phyloP scores from a whole-genome alignment of 92 coral and sea anemone species.

The Zoanthus solanderi region DNA sequence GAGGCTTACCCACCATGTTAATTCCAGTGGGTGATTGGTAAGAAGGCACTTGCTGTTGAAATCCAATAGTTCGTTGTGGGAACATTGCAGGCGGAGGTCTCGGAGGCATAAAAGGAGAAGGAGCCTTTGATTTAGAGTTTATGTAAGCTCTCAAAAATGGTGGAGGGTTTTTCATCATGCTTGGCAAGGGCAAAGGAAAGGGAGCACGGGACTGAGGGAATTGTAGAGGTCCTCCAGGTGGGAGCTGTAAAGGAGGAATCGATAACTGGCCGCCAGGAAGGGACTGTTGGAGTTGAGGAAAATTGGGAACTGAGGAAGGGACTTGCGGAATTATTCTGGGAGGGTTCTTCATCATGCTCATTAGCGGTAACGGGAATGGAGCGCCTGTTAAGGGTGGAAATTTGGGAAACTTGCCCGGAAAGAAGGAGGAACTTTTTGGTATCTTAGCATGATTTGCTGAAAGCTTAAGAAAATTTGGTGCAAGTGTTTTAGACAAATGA shows the following conservation, averaged over 20 bases:
- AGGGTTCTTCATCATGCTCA: slow-evolving; percentile 49
- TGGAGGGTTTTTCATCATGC: slow-evolving; percentile 44
- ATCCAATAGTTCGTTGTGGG: slow-evolving; percentile 11
- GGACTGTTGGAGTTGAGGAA: slow-evolving; percentile 17
- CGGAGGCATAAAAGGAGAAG: background rate
- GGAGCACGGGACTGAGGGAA: slow-evolving; percentile 46
- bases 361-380: slow-evolving; percentile 33
- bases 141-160: slow-evolving; percentile 21
- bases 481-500: background rate
- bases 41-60: background rate
- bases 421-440: background rate
- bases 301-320: background rate
- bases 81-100: slow-evolving; percentile 15
- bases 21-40: slow-evolving; percentile 6
- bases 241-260: slow-evolving; percentile 40
- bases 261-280: slow-evolving; percentile 8
- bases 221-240: slow-evolving; percentile 35
- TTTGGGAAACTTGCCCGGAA: background rate
- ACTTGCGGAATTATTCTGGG: slow-evolving; percentile 25
- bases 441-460: slow-evolving; percentile 9
- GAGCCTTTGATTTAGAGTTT: slow-evolving; percentile 9
- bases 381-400: slow-evolving; percentile 22
- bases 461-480: slow-evolving; percentile 17
- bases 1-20: background rate
- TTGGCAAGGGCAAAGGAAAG: slow-evolving; percentile 38